Percentiles rank a stretch among this genome's conserved stretches.
phyloP scores from a whole-genome alignment of 1,140 invertebrate genomes.

The Diabrotica virgifera region DNA sequence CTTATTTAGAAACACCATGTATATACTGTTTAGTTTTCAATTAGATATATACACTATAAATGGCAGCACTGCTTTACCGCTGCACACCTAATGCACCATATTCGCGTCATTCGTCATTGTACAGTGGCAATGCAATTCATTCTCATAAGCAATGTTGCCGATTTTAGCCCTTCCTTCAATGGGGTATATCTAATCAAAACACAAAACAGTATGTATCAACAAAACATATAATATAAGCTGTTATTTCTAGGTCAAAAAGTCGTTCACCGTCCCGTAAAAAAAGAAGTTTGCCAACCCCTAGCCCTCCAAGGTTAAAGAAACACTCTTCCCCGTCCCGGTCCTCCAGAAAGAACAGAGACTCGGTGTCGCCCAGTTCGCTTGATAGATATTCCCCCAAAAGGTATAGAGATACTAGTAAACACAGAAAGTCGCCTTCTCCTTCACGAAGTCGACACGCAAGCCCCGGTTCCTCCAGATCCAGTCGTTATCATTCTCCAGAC shows the following conservation, averaged over 20 bases:
- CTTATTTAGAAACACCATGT: no score
- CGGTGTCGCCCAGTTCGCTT: conserved; percentile 41
- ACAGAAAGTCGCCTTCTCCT: conserved; percentile 34
- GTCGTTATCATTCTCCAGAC: conserved; percentile 42
- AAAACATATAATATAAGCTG: no score
- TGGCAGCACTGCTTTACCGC: no score
- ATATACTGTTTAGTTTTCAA: no score
- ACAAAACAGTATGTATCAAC: no score
- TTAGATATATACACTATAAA: no score
- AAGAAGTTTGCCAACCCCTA: conserved; percentile 39
- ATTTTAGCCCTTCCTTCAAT: no score
- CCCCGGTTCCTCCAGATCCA: conserved; percentile 34
- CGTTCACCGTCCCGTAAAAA: conserved; percentile 44
- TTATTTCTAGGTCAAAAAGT: conserved; percentile 47
- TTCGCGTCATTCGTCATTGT: no score
- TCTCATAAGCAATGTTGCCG: no score
- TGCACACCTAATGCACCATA: no score
- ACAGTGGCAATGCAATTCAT: no score
- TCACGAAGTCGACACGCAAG: conserved; percentile 29
- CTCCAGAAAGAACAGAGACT: conserved; percentile 40
- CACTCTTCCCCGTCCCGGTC: conserved; percentile 40
- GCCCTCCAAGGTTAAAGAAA: conserved; percentile 41
- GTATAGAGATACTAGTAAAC: conserved; percentile 31
- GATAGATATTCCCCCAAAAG: conserved; percentile 38
- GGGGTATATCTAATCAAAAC: no score